phyloP scores from a whole-genome alignment of 2,797 vertebrate species.

The Alosa sapidissima region DNA sequence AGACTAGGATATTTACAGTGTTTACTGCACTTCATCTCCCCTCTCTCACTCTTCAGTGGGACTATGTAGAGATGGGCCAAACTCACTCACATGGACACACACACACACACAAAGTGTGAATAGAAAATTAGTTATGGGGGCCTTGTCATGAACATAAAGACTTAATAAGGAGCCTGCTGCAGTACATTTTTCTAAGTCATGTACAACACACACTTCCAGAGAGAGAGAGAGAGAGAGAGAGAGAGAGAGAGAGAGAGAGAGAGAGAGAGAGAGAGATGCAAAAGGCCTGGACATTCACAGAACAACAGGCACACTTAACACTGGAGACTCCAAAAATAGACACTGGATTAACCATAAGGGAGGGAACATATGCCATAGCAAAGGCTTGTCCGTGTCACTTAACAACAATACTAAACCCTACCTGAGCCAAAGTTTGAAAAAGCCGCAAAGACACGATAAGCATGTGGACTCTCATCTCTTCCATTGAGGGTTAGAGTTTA shows the following conservation, averaged over 20 bases:
- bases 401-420: slow-evolving; percentile 58
- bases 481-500: neutral
- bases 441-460: neutral
- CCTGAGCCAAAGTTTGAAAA: neutral
- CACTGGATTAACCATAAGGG: slow-evolving; percentile 65
- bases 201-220: slow-evolving; percentile 39
- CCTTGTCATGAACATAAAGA: slow-evolving; percentile 54
- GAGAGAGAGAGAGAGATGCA: neutral
- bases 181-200: slow-evolving; percentile 44
- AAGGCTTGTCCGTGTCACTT: slow-evolving; percentile 50
- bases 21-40: neutral
- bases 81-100: neutral
- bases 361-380: slow-evolving; percentile 65
- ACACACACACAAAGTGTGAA: neutral
- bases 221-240: slow-evolving; percentile 1
- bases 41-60: neutral
- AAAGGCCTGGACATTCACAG: slow-evolving; percentile 37
- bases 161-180: slow-evolving; percentile 51
- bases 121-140: neutral
- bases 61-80: neutral
- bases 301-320: slow-evolving; percentile 57
- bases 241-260: neutral
- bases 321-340: slow-evolving; percentile 67
- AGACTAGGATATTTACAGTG: slow-evolving; percentile 17
- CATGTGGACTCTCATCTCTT: neutral